Base-by-base conservation (phyloP, 2,113 vertebrate genomes). In the Mustela lutreola region DNA sequence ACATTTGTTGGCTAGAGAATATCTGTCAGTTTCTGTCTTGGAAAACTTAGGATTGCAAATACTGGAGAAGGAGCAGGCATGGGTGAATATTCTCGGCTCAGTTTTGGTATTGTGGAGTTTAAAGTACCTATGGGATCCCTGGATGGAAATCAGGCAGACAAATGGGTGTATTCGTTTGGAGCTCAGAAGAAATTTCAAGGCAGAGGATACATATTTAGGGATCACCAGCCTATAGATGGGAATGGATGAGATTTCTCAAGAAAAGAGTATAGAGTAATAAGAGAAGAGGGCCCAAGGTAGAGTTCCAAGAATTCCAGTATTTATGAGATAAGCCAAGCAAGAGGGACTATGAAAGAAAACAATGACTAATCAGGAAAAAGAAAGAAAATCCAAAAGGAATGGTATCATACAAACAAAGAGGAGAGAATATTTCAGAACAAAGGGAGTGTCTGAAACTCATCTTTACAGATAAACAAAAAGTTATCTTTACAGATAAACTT, bases 241-340 rank as follows among this genome's bases (percentile, higher is more conserved):
- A 62, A 73, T 26, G 42, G 28, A 70, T 81, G 8, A 26, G 9
- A 50, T 42, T 94, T 0, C 24, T 73, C 81, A 80, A 81, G 21
- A 7, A 65, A 71, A 71, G 19, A 70, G 19, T 48, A 58, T 9
- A 84, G 31, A 84, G 53, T 63, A 94, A 28, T 42, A 84, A 42
- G 19, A 82, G 12, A 89, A 63, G 26, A 58, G 26, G 31, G 22
- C n/a, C 26, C 28, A 45, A 63, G 26, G 7, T 14, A 73, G 31
- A 83, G 18, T 91, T 48, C 31, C 53, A 89, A 94, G 26, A 89
- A 73, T 48, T 94, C 36, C 22, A 84, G n/a, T 58, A 48, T 48
- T 86, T 89, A 76, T 92, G 63, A 89, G 56, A 45, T n/a, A 76
- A 94, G 65, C 36, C 36, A 28, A 82, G 75, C 48, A 89, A 31